Conservation (phyloP, 92 coral and sea anemone species). For the Porites lobata region DNA sequence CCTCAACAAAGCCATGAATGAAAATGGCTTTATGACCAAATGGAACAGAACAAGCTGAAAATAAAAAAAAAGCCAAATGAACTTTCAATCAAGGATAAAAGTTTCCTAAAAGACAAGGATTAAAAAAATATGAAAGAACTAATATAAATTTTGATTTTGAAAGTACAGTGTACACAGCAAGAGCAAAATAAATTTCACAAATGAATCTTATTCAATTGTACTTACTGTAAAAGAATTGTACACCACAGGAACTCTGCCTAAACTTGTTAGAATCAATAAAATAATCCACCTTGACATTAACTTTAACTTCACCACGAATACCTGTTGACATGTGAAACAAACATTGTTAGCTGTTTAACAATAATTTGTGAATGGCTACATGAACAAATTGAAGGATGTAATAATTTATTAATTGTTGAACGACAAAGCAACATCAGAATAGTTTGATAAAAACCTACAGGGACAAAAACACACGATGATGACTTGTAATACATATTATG, state of each 20-base stretch:
- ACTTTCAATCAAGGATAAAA: too few relatives aligned
- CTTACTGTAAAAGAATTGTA: slow-evolving; percentile 96
- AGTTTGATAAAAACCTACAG: too few relatives aligned
- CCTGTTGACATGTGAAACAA: slow-evolving; percentile 50
- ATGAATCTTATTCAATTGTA: background rate
- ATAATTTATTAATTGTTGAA: too few relatives aligned
- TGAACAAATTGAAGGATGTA: background rate
- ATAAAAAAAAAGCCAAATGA: background rate
- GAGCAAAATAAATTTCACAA: too few relatives aligned
- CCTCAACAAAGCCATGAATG: slow-evolving; percentile 97
- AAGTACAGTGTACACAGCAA: too few relatives aligned
- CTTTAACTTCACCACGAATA: slow-evolving; percentile 94
- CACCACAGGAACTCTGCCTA: slow-evolving; percentile 99
- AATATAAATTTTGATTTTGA: too few relatives aligned
- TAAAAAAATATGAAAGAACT: too few relatives aligned
- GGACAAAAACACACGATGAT: too few relatives aligned
- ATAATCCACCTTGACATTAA: slow-evolving; percentile 92
- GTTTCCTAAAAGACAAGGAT: too few relatives aligned
- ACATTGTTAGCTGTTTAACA: too few relatives aligned
- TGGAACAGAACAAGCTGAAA: slow-evolving; percentile 90
- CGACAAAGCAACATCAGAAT: too few relatives aligned
- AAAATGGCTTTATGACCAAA: slow-evolving; percentile 81
- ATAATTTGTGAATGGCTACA: background rate
- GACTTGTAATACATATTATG: too few relatives aligned
- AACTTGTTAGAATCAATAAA: slow-evolving; percentile 96